Percentiles rank a stretch among this genome's conserved stretches.
These are phyloP conservation scores for Drosophila kohkoa DNA, from an alignment of 1,140 invertebrate species.

Conservation along the genomic window DNA sequence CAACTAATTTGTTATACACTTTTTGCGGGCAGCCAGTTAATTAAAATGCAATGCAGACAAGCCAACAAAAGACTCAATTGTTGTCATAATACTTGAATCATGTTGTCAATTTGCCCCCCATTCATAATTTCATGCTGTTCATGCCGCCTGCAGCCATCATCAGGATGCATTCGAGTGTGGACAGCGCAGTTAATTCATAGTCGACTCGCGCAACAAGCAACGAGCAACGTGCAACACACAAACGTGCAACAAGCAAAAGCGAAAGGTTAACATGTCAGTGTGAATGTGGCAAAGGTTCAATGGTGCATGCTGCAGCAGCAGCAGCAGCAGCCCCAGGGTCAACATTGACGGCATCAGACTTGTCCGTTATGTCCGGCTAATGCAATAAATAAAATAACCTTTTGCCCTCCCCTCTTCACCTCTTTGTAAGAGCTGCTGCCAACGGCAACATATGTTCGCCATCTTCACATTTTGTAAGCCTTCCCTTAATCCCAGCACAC, in stretches of 20 bases:
- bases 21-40: slow-evolving; percentile 51
- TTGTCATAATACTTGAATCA: slow-evolving; percentile 72
- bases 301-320: slow-evolving; percentile 31
- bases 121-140: slow-evolving; percentile 35
- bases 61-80: slow-evolving; percentile 56
- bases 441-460: slow-evolving; percentile 59
- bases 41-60: slow-evolving; percentile 56
- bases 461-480: slow-evolving; percentile 61
- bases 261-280: slow-evolving; percentile 56
- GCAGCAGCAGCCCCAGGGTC: slow-evolving; percentile 8
- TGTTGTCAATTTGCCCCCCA: slow-evolving; percentile 54
- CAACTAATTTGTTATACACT: slow-evolving; percentile 50
- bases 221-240: too few relatives aligned
- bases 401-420: slow-evolving; percentile 4
- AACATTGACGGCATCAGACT: slow-evolving; percentile 23
- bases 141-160: slow-evolving; percentile 1
- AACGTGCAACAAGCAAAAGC: slow-evolving; percentile 13
- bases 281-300: slow-evolving; percentile 61
- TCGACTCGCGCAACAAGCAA: slow-evolving; percentile 20
- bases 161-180: slow-evolving; percentile 48
- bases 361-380: slow-evolving; percentile 32
- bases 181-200: slow-evolving; percentile 55
- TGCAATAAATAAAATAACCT: slow-evolving; percentile 69
- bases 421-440: slow-evolving; percentile 33
- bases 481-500: slow-evolving; percentile 54